Evolutionary conservation across 2,113 vertebrate species (phyloP).

Genomic region (Gymnobelideus leadbeateri): DNA sequence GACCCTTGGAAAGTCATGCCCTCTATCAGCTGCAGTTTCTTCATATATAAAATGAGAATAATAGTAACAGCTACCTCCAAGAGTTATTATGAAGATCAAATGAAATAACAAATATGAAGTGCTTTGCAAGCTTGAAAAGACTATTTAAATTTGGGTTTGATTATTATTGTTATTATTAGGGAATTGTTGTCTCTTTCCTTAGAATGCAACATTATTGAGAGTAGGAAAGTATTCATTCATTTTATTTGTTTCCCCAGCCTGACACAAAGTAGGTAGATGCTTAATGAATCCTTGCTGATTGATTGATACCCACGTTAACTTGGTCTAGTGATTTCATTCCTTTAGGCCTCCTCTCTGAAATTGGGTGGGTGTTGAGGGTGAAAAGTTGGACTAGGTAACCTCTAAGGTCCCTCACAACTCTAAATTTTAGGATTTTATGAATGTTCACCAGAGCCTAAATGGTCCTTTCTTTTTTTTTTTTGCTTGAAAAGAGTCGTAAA

Average conservation of each 20-base stretch:
- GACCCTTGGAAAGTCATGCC: not conserved
- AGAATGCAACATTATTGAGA: not conserved
- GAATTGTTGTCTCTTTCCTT: not conserved
- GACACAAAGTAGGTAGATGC: not conserved
- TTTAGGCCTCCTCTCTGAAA: not conserved
- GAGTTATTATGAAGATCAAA: not conserved
- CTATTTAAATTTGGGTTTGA: not conserved
- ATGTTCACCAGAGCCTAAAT: slow-evolving; percentile 60
- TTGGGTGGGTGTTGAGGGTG: not conserved
- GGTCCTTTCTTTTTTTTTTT: slow-evolving; percentile 62
- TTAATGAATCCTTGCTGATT: not conserved
- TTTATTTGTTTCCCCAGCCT: not conserved
- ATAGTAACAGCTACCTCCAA: not conserved
- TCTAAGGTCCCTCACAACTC: not conserved
- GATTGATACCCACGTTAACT: not conserved
- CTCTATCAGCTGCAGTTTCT: not conserved
- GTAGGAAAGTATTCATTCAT: not conserved
- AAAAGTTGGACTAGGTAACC: not conserved
- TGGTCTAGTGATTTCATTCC: not conserved
- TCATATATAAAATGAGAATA: not conserved
- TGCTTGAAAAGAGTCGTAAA: slow-evolving; percentile 68
- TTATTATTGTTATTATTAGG: not conserved
- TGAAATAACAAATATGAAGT: not conserved
- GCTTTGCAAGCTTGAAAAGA: not conserved
- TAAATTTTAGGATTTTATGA: slow-evolving; percentile 55